phyloP scores from a whole-genome alignment of 2,888 invertebrate species.

The Deilephila porcellus region DNA sequence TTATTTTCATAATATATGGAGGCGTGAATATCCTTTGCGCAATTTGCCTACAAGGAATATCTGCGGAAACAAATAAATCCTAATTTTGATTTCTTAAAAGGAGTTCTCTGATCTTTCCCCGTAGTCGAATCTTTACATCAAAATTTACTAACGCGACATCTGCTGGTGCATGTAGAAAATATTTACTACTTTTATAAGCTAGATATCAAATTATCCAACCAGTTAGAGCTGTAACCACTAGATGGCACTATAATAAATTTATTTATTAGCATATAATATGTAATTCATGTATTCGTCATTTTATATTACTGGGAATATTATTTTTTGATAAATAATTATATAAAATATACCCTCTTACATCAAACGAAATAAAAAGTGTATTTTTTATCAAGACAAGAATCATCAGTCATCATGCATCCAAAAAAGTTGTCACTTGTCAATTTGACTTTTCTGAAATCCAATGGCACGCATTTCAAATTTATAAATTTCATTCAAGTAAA shows the following conservation, averaged over 20 bases:
- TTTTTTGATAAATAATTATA: no score
- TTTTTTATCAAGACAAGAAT: neutral
- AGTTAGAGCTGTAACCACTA: neutral
- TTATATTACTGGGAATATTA: no score
- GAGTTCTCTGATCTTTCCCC: no score
- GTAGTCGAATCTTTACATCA: neutral
- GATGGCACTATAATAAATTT: constrained; percentile 27
- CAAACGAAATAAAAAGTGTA: no score
- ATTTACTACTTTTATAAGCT: neutral
- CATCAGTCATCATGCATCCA: no score
- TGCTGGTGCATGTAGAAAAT: neutral
- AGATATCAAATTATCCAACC: neutral
- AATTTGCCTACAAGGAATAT: neutral
- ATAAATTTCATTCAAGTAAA: neutral
- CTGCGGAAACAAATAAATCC: neutral
- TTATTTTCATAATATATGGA: neutral
- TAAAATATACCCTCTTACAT: no score
- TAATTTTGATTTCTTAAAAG: neutral
- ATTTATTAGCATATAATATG: neutral
- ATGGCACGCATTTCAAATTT: neutral
- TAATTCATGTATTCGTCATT: neutral
- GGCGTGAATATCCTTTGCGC: neutral
- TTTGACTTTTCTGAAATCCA: neutral
- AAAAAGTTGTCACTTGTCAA: neutral
- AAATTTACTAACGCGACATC: constrained; percentile 28